Evolutionary conservation across 2,797 vertebrate species (phyloP).

Genomic region (Urosaurus nigricauda): DNA sequence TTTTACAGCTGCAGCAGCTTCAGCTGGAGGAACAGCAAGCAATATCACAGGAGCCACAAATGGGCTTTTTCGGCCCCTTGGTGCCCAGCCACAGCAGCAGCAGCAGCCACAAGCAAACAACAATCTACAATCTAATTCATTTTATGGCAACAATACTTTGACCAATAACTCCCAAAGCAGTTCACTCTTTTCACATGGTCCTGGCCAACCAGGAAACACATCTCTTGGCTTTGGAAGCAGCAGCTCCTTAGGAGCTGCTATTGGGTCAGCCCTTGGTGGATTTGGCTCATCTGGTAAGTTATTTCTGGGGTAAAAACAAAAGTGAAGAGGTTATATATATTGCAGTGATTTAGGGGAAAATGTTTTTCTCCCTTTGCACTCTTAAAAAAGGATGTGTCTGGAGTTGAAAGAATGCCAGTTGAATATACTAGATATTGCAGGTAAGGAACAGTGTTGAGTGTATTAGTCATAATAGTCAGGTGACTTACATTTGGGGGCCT

Average conservation of each 20-base stretch:
- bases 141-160: slow-evolving; percentile 93
- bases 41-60: slow-evolving; percentile 92
- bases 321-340: slow-evolving; percentile 62
- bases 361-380: slow-evolving; percentile 37
- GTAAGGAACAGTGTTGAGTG: slow-evolving; percentile 8
- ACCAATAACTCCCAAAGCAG: slow-evolving; percentile 95
- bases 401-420: background rate
- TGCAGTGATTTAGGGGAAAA: slow-evolving; percentile 48
- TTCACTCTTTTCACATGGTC: slow-evolving; percentile 96
- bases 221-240: slow-evolving; percentile 95
- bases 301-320: slow-evolving; percentile 52
- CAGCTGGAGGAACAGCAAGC: slow-evolving; percentile 91
- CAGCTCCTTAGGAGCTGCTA: slow-evolving; percentile 92
- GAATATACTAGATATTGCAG: slow-evolving; percentile 25
- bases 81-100: slow-evolving; percentile 87
- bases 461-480: background rate
- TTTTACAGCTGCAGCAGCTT: slow-evolving; percentile 89
- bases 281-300: slow-evolving; percentile 94
- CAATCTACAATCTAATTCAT: slow-evolving; percentile 93
- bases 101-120: slow-evolving; percentile 89
- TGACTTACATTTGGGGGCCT: background rate
- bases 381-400: background rate
- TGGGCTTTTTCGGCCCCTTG: slow-evolving; percentile 92
- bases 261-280: slow-evolving; percentile 96
- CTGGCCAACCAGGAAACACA: slow-evolving; percentile 88